These are phyloP conservation scores for Platycheirus rosarum DNA, from an alignment of 2,888 invertebrate species.

Conservation along the genomic window DNA sequence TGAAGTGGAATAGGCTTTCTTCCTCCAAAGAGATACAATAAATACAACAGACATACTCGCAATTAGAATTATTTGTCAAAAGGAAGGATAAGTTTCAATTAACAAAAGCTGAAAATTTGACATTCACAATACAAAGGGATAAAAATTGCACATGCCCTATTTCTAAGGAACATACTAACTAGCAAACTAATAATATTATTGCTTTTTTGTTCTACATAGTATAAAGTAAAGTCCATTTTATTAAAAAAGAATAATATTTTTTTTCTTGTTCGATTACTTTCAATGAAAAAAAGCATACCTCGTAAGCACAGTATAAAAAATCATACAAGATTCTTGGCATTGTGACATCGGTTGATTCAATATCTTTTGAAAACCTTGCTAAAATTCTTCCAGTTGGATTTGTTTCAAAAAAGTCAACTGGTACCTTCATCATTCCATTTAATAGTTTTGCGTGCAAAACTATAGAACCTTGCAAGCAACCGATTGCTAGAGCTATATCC, in stretches of 20 bases:
- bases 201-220: background rate
- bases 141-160: no score
- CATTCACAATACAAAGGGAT: no score
- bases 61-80: no score
- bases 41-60: no score
- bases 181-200: no score
- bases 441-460: slow-evolving; percentile 83
- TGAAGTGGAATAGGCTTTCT: no score
- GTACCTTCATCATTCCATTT: slow-evolving; percentile 83
- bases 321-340: slow-evolving; percentile 84
- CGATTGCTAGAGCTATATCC: slow-evolving; percentile 88
- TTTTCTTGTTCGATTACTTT: background rate
- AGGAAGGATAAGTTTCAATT: no score
- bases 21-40: no score
- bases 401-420: slow-evolving; percentile 85
- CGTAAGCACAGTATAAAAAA: slow-evolving; percentile 84
- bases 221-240: background rate
- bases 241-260: background rate
- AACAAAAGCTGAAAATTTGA: no score
- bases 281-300: slow-evolving; percentile 82
- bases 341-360: slow-evolving; percentile 81
- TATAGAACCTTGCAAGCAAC: slow-evolving; percentile 80
- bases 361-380: slow-evolving; percentile 83
- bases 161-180: no score
- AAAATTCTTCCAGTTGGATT: slow-evolving; percentile 86